Evolutionary conservation across 2,113 vertebrate species (phyloP).

Genomic region (Macrotus californicus): DNA sequence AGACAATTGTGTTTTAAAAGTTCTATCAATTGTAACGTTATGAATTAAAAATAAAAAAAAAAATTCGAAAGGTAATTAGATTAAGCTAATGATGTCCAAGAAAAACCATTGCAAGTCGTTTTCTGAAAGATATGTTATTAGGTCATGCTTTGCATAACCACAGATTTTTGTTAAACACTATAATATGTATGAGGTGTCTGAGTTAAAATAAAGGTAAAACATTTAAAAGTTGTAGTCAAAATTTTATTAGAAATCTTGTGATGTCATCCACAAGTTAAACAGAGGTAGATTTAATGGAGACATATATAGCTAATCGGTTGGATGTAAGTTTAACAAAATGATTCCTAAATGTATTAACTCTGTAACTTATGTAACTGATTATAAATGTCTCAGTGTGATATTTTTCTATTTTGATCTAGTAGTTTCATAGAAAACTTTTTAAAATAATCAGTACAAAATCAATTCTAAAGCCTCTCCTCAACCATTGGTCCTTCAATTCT

Average conservation of each 20-base stretch:
- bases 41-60: background rate
- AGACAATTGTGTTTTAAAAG: background rate
- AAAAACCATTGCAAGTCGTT: background rate
- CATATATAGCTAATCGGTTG: background rate
- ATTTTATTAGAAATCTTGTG: constrained; percentile 19
- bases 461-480: background rate
- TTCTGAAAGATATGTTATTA: constrained; percentile 14
- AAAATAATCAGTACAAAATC: background rate
- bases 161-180: background rate
- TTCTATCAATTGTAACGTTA: background rate
- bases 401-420: background rate
- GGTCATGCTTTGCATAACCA: background rate
- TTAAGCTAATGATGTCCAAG: background rate
- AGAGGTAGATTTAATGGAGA: background rate
- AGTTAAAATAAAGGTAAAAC: constrained; percentile 11
- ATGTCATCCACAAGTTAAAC: background rate
- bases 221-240: background rate
- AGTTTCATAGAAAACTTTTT: background rate
- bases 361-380: background rate
- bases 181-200: background rate
- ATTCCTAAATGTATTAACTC: background rate
- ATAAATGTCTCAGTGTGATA: background rate
- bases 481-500: background rate
- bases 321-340: background rate
- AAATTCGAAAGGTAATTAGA: background rate